Evolutionary conservation across 2,797 vertebrate genomes (phyloP).

Genomic region (Cynodonichthys magdalenae): DNA sequence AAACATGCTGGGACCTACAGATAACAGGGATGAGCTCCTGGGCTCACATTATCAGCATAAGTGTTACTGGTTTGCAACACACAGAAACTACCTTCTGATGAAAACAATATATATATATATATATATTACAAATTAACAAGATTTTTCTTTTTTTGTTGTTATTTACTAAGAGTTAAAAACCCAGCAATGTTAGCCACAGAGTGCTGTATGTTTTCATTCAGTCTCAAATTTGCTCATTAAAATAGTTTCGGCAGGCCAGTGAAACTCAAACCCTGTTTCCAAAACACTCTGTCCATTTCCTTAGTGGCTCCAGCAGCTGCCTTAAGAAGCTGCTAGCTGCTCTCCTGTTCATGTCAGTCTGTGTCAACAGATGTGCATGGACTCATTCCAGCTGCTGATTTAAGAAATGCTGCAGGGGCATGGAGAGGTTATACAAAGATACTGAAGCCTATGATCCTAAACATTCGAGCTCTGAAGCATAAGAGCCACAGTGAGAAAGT

Average conservation of each 20-base stretch:
- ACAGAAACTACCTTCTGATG: not conserved
- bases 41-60: conserved; percentile 2
- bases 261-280: conserved; percentile 62
- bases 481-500: conserved; percentile 26
- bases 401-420: conserved; percentile 33
- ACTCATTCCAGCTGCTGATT: conserved; percentile 65
- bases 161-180: no score
- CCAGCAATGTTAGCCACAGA: not conserved
- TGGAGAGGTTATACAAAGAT: conserved; percentile 62
- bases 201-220: conserved; percentile 40
- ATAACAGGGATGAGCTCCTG: conserved; percentile 41
- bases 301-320: conserved; percentile 57
- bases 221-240: conserved; percentile 51
- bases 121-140: not conserved
- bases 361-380: conserved; percentile 67
- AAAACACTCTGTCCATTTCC: conserved; percentile 50
- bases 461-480: conserved; percentile 34
- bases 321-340: conserved; percentile 26
- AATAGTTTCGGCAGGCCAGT: conserved; percentile 46
- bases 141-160: not conserved
- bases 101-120: not conserved
- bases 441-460: conserved; percentile 54
- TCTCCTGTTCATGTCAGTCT: conserved; percentile 40
- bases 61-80: not conserved
- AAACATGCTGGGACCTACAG: conserved; percentile 43